Percentiles rank a stretch among this genome's conserved stretches.
Evolutionary conservation across 2,888 invertebrate genomes (phyloP).

Genomic region (Isotomurus palustris): DNA sequence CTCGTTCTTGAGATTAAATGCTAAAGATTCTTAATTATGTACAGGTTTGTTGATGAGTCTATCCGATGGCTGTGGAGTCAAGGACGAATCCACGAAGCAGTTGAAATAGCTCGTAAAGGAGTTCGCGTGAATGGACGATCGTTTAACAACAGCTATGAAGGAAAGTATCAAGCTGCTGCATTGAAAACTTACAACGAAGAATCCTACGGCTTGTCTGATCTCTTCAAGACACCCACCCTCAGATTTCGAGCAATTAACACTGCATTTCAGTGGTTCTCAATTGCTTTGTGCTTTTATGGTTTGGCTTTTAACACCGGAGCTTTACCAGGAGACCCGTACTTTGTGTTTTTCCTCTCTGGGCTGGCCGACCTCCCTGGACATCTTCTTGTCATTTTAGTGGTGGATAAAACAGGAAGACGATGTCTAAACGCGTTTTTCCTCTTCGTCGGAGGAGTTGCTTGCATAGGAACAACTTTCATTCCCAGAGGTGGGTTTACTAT

Average conservation of each 20-base stretch:
- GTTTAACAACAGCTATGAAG: slow-evolving; percentile 29
- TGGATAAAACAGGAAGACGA: slow-evolving; percentile 71
- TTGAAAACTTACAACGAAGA: not conserved
- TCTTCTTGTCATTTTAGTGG: slow-evolving; percentile 63
- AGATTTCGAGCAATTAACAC: slow-evolving; percentile 73
- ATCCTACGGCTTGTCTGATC: slow-evolving; percentile 62
- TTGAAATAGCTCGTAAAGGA: slow-evolving; percentile 69
- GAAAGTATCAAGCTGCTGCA: slow-evolving; percentile 11
- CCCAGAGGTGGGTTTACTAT: slow-evolving; percentile 55
- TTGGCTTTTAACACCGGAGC: slow-evolving; percentile 73
- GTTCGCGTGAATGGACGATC: slow-evolving; percentile 66
- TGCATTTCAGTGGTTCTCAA: slow-evolving; percentile 67
- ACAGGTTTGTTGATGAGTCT: slow-evolving; percentile 83
- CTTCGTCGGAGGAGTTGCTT: slow-evolving; percentile 72
- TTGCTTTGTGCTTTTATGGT: slow-evolving; percentile 70
- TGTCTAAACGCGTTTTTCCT: slow-evolving; percentile 70
- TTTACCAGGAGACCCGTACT: slow-evolving; percentile 71
- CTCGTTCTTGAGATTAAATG: too few species aligned
- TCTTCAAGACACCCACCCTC: slow-evolving; percentile 75
- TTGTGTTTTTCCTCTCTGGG: slow-evolving; percentile 71
- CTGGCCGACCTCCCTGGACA: slow-evolving; percentile 79
- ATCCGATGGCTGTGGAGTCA: slow-evolving; percentile 84
- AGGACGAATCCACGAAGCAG: slow-evolving; percentile 66
- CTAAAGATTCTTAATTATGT: too few species aligned
- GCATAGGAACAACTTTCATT: slow-evolving; percentile 66